Evolutionary conservation across 1,140 invertebrate species (phyloP), one percentile per base, ranked within the genome.

Genomic region (Teleopsis dalmanni): DNA sequence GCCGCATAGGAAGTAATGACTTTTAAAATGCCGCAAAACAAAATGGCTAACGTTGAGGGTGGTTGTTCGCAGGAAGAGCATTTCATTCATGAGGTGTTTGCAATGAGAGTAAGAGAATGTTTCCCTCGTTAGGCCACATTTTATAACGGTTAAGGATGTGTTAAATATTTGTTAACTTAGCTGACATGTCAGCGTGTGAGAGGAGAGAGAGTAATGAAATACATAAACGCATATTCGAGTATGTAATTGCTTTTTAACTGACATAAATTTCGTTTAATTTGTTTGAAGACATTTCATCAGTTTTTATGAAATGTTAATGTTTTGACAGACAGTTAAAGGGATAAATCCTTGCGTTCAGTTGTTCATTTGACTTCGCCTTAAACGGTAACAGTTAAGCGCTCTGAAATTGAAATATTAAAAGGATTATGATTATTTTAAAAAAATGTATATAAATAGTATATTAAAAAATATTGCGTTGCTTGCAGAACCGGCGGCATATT

Each of bases 311-410:
- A 19, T 10, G 31, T 26, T 43, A 21, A 10, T 21, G 9, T 25
- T 33, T 35, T 43, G 22, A 23, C 52, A 57, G 22, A 23, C 52
- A 57, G 23, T 40, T 38, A 65, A 65, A 65, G 60, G 63, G 62
- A 65, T 65, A 65, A 65, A 65, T 60, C 60, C 63, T 55, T 57
- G 58, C 53, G 52, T 53, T 65, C 62, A 65, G 62, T 65, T 65
- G 63, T 59, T 62, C 63, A 65, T 65, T 65, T 65, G 62, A 65
- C 62, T 54, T 58, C 51, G 53, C 57, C 55, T 60, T 57, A 57
- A 60, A 54, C 62, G 60, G 62, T 65, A 61, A 48, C 11, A n/a
- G n/a, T 22, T 41, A 31, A 31, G 41, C 16, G 11, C 9, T 6
- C 18, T 25, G 16, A 37, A 21, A 11, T 38, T 27, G 21, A 9